Percentiles rank a stretch among this genome's conserved stretches.
Conservation (phyloP, 2,113 vertebrate genomes). For the Uria lomvia region DNA sequence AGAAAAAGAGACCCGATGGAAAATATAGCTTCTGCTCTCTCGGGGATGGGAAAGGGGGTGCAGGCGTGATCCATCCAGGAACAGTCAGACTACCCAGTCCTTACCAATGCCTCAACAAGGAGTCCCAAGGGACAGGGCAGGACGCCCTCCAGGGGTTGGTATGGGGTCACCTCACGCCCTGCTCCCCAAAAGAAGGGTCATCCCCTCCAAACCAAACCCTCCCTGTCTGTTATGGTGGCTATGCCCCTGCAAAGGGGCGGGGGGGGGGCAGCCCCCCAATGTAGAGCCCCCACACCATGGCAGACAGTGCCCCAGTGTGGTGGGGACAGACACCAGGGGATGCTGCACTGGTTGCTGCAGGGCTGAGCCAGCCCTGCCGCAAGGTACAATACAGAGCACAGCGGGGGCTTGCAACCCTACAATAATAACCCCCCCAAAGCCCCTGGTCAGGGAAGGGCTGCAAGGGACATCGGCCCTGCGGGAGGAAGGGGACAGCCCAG, state of each 20-base stretch:
- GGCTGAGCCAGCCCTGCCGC: neutral
- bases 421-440: neutral
- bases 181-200: neutral
- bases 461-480: neutral
- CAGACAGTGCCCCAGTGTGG: accelerated
- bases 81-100: neutral
- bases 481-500: neutral
- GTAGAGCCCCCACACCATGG: neutral
- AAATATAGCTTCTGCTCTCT: conserved; percentile 12
- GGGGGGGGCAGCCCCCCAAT: neutral
- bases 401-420: neutral
- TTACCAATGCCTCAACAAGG: neutral
- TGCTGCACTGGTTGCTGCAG: neutral
- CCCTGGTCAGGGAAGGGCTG: neutral
- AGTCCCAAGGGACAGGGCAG: neutral
- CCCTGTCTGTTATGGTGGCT: neutral
- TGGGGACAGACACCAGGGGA: neutral
- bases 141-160: neutral
- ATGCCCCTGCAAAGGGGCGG: neutral
- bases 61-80: neutral
- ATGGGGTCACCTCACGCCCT: neutral
- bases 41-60: neutral
- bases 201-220: neutral
- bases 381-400: neutral
- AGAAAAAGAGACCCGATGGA: conserved; percentile 30